These are phyloP conservation scores for Scaptomyza hsui DNA, from an alignment of 1,140 invertebrate genomes.

Conservation along the genomic window DNA sequence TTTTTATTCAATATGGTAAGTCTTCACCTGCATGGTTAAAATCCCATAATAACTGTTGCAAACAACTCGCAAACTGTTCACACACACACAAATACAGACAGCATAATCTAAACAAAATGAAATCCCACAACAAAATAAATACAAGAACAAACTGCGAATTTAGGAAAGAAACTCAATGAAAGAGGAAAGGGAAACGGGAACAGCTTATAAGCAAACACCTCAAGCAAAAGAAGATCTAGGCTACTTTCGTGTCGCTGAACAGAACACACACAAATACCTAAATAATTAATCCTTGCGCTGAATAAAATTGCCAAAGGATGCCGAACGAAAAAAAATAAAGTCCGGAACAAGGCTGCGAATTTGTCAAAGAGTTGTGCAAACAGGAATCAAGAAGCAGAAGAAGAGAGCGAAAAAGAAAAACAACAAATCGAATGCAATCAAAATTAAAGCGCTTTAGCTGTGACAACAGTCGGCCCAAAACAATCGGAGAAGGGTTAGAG, in stretches of 20 bases:
- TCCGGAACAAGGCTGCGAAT: constrained; percentile 72
- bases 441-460: constrained; percentile 82
- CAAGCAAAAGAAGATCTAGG: constrained; percentile 35
- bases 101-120: constrained; percentile 33
- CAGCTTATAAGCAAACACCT: background rate
- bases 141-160: constrained; percentile 26
- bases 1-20: background rate
- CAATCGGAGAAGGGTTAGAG: constrained; percentile 41
- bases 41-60: constrained; percentile 47
- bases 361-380: constrained; percentile 80
- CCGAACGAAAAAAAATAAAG: constrained; percentile 15
- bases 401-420: constrained; percentile 36
- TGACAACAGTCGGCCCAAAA: constrained; percentile 71
- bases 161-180: constrained; percentile 2
- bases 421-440: constrained; percentile 82
- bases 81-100: constrained; percentile 10
- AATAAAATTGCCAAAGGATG: constrained; percentile 66
- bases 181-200: background rate
- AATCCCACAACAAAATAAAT: constrained; percentile 29
- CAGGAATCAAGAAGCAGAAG: constrained; percentile 22
- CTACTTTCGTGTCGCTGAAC: constrained; percentile 58
- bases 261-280: constrained; percentile 38
- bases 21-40: constrained; percentile 24
- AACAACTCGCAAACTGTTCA: constrained; percentile 35
- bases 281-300: constrained; percentile 73